Conservation (phyloP, 2,797 vertebrate species). For the Austrolebias charrua region DNA sequence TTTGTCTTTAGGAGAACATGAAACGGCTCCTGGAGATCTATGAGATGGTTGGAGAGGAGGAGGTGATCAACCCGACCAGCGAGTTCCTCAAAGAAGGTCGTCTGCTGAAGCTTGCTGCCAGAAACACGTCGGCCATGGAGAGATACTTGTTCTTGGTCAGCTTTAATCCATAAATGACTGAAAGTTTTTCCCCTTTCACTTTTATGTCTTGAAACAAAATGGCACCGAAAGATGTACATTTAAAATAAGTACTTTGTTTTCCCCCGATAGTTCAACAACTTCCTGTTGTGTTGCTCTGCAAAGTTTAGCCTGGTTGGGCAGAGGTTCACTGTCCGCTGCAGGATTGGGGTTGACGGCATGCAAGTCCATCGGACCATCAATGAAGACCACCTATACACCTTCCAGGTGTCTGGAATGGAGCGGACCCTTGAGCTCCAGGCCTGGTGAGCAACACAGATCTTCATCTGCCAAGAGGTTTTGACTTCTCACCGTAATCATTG, state of each 20-base stretch:
- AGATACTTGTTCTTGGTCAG: slow-evolving; percentile 89
- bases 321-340: slow-evolving; percentile 84
- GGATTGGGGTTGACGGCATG: slow-evolving; percentile 84
- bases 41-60: slow-evolving; percentile 88
- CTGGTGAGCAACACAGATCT: slow-evolving; percentile 67
- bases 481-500: too few relatives aligned
- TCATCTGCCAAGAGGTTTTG: background rate
- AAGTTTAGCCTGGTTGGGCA: slow-evolving; percentile 88
- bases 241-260: background rate
- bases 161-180: too few relatives aligned
- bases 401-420: slow-evolving; percentile 90
- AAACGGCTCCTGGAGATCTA: slow-evolving; percentile 89
- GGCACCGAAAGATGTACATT: too few relatives aligned
- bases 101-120: slow-evolving; percentile 87
- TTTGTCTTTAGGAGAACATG: slow-evolving; percentile 82
- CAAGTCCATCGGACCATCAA: slow-evolving; percentile 84
- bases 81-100: slow-evolving; percentile 88
- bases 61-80: slow-evolving; percentile 88
- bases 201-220: too few relatives aligned
- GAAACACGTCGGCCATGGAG: slow-evolving; percentile 83
- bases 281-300: slow-evolving; percentile 87
- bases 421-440: slow-evolving; percentile 86
- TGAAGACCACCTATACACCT: slow-evolving; percentile 79
- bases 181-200: too few relatives aligned
- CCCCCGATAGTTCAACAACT: slow-evolving; percentile 88